phyloP scores from a whole-genome alignment of 1,140 invertebrate species.

The Pseudoatta argentina region DNA sequence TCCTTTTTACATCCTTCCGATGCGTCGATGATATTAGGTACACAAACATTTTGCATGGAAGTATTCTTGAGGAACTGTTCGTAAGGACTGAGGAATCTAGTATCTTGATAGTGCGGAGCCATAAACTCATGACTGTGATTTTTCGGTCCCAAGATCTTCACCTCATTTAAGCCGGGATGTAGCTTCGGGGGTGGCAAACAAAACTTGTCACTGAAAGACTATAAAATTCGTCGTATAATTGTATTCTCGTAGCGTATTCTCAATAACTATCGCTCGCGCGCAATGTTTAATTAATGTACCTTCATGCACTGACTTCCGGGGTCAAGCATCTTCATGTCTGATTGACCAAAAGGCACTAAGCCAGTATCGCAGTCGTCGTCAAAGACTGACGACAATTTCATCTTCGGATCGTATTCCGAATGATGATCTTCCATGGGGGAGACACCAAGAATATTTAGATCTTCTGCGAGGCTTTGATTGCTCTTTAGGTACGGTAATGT shows the following conservation, averaged over 20 bases:
- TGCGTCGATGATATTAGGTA: slow-evolving; percentile 33
- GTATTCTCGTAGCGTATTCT: not conserved
- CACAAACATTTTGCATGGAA: slow-evolving; percentile 59
- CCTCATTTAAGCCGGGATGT: slow-evolving; percentile 67
- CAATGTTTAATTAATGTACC: slow-evolving; percentile 31
- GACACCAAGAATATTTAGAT: slow-evolving; percentile 73
- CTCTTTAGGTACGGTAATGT: slow-evolving; percentile 75
- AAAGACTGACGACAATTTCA: slow-evolving; percentile 74
- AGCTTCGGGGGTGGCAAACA: slow-evolving; percentile 44
- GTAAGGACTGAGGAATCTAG: slow-evolving; percentile 77
- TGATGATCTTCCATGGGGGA: slow-evolving; percentile 69
- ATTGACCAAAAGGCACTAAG: slow-evolving; percentile 68
- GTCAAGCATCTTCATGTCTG: slow-evolving; percentile 72
- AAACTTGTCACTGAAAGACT: slow-evolving; percentile 42
- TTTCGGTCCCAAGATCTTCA: slow-evolving; percentile 78
- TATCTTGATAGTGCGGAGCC: slow-evolving; percentile 75
- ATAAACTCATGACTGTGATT: slow-evolving; percentile 68
- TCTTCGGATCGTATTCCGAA: slow-evolving; percentile 73
- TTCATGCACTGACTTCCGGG: slow-evolving; percentile 58
- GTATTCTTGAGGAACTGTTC: slow-evolving; percentile 77
- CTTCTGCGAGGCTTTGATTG: slow-evolving; percentile 72
- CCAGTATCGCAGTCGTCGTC: slow-evolving; percentile 76
- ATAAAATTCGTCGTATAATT: not conserved
- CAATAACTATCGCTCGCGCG: not conserved
- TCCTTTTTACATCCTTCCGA: slow-evolving; percentile 71